Percentiles rank a stretch among this genome's conserved stretches.
These are phyloP conservation scores for Heliocidaris tuberculata DNA, from an alignment of 35 echinoderm and acorn worm genomes.

Conservation along the genomic window DNA sequence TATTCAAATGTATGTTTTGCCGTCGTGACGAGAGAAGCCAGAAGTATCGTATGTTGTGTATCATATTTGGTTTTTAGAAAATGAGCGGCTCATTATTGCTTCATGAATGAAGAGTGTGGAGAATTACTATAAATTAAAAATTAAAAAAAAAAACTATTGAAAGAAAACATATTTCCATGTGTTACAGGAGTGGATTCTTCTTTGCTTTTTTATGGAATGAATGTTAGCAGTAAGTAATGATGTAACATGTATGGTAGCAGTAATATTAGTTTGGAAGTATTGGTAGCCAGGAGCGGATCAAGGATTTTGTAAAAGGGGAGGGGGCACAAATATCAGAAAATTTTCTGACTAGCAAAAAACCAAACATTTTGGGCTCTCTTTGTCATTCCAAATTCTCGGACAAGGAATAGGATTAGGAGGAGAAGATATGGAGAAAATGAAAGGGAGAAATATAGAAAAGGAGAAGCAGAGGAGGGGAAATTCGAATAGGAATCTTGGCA, in stretches of 20 bases:
- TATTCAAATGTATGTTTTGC: not conserved
- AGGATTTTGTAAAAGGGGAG: too few relatives aligned
- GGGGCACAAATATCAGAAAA: too few relatives aligned
- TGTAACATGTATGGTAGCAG: too few relatives aligned
- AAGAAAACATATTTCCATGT: not conserved
- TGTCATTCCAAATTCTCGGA: too few relatives aligned
- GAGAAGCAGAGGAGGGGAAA: too few relatives aligned
- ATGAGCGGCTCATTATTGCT: not conserved
- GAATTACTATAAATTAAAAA: slow-evolving; percentile 33
- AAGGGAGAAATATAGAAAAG: too few relatives aligned
- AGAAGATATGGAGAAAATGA: not conserved
- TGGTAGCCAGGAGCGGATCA: too few relatives aligned
- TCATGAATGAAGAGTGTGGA: not conserved
- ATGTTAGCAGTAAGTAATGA: too few relatives aligned
- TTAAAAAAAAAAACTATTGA: not conserved
- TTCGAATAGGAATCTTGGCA: too few relatives aligned
- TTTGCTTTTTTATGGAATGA: not conserved
- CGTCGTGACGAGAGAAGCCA: not conserved
- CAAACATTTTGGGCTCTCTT: too few relatives aligned
- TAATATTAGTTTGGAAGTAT: too few relatives aligned
- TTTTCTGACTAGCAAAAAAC: too few relatives aligned
- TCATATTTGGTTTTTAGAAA: slow-evolving; percentile 6
- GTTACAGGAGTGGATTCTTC: not conserved
- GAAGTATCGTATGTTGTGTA: slow-evolving; percentile 35
- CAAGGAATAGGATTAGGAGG: not conserved